phyloP scores from a whole-genome alignment of 2,888 invertebrate genomes.

The Coremacera marginata region DNA sequence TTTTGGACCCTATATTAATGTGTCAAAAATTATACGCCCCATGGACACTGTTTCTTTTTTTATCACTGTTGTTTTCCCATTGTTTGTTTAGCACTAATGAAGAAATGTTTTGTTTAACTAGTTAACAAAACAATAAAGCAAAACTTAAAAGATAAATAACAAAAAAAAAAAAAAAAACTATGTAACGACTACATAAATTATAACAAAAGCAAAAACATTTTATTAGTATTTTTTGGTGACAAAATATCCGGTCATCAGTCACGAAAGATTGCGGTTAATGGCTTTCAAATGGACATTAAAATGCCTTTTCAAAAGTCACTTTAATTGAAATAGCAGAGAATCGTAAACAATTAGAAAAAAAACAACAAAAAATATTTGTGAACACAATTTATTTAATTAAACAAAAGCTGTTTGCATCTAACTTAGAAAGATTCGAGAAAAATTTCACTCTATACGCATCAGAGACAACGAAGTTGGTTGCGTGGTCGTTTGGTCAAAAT shows the following conservation, averaged over 20 bases:
- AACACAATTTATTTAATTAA: slow-evolving; percentile 10
- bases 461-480: background rate
- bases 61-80: no score
- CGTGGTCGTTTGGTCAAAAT: background rate
- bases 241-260: slow-evolving; percentile 60
- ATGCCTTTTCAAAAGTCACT: background rate
- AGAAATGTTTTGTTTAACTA: background rate
- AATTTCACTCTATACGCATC: slow-evolving; percentile 20
- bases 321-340: slow-evolving; percentile 9
- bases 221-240: slow-evolving; percentile 55
- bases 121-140: slow-evolving; percentile 27
- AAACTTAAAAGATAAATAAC: slow-evolving; percentile 15
- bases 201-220: slow-evolving; percentile 32
- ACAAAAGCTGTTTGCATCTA: background rate
- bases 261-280: slow-evolving; percentile 33
- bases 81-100: no score
- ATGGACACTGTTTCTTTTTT: no score
- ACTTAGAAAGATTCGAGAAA: background rate
- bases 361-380: slow-evolving; percentile 5
- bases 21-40: no score
- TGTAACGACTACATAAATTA: slow-evolving; percentile 39
- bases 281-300: slow-evolving; percentile 25
- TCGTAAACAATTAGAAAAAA: background rate
- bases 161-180: slow-evolving; percentile 42
- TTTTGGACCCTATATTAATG: no score